Evolutionary conservation across 2,113 vertebrate genomes (phyloP).

Genomic region (Dendrocopos noguchii): DNA sequence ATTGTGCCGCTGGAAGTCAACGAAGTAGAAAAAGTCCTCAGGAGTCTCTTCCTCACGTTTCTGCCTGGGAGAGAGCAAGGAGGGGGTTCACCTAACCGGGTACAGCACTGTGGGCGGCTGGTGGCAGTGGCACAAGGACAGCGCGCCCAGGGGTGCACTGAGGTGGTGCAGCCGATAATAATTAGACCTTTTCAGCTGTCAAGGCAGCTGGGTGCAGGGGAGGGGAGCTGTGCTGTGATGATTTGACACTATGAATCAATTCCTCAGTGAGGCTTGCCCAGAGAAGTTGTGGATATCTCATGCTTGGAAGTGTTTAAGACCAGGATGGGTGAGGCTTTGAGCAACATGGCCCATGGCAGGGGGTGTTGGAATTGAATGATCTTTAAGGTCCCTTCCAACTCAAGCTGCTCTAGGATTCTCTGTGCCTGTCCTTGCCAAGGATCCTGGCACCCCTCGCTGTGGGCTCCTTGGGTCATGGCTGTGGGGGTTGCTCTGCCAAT

Average conservation of each 20-base stretch:
- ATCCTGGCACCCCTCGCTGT: background rate
- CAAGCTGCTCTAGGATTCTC: no score
- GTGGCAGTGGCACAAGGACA: background rate
- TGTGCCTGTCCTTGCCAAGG: background rate
- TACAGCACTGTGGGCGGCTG: background rate
- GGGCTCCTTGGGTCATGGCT: background rate
- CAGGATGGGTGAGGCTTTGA: no score
- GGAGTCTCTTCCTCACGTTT: conserved; percentile 91
- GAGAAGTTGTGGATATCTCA: no score
- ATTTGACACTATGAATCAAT: no score
- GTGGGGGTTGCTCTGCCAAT: background rate
- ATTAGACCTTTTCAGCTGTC: background rate
- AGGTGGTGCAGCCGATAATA: background rate
- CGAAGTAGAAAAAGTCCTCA: conserved; percentile 92
- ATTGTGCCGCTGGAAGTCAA: conserved; percentile 96
- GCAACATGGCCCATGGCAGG: no score
- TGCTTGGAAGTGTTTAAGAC: no score
- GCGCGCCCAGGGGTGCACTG: background rate
- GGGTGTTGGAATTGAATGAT: no score
- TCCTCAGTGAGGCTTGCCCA: no score
- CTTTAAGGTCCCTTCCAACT: no score
- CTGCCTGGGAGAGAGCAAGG: conserved; percentile 81
- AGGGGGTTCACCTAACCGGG: background rate
- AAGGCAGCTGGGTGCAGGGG: background rate
- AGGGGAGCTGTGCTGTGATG: background rate